Evolutionary conservation across 2,113 vertebrate genomes (phyloP).

Genomic region (Chrysemys picta): DNA sequence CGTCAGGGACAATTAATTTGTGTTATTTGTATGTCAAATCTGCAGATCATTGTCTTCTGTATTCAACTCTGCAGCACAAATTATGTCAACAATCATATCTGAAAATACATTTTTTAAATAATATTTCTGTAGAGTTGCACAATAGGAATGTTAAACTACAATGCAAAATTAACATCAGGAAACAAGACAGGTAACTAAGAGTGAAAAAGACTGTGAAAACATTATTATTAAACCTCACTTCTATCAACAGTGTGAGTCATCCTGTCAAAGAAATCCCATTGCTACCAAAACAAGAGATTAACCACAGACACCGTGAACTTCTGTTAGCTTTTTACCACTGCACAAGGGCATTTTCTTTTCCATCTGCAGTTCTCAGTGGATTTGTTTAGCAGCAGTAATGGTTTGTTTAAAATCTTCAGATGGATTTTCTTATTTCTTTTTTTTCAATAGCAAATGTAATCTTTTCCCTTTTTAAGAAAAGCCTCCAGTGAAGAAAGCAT

Average conservation of each 20-base stretch:
- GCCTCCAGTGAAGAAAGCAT: neutral
- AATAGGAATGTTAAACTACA: neutral
- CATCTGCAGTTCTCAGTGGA: constrained; percentile 24
- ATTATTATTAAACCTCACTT: constrained; percentile 39
- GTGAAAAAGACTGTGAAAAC: constrained; percentile 22
- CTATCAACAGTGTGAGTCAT: constrained; percentile 45
- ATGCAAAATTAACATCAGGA: neutral
- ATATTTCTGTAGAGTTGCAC: neutral
- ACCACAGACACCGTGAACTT: neutral
- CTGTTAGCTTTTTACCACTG: constrained; percentile 18
- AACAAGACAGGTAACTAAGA: constrained; percentile 11
- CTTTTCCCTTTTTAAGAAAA: constrained; percentile 43
- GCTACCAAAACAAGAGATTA: constrained; percentile 25
- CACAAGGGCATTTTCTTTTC: constrained; percentile 46
- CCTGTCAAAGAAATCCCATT: constrained; percentile 54
- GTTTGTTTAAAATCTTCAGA: constrained; percentile 62
- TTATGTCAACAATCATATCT: neutral
- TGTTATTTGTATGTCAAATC: neutral
- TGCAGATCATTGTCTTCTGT: neutral
- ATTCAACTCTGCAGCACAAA: neutral
- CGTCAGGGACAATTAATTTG: constrained; percentile 1
- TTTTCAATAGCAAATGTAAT: constrained; percentile 3
- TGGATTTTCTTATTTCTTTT: too few relatives aligned
- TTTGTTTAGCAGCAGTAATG: constrained; percentile 46
- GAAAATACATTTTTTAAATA: neutral